Percentiles rank a stretch among this genome's conserved stretches.
phyloP scores from a whole-genome alignment of 1,140 invertebrate species.

The Pygmarrhopalites habei region DNA sequence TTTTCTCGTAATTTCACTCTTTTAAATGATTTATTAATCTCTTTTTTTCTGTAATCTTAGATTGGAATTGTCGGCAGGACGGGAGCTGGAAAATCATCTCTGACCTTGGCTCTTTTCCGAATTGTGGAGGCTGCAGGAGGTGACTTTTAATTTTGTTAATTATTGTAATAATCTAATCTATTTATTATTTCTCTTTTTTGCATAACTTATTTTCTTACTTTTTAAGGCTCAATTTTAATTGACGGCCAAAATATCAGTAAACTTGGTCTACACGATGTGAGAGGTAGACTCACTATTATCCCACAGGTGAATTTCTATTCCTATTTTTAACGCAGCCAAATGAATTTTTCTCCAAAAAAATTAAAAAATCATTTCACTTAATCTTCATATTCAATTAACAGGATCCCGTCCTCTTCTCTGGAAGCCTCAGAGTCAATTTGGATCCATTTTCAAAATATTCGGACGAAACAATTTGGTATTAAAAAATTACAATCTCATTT shows the following conservation, averaged over 20 bases:
- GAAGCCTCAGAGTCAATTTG: slow-evolving; percentile 46
- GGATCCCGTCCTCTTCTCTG: slow-evolving; percentile 49
- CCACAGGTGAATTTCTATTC: no score
- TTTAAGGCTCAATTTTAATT: slow-evolving; percentile 41
- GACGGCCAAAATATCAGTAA: slow-evolving; percentile 44
- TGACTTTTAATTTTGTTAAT: no score
- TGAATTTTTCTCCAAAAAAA: slow-evolving; percentile 13
- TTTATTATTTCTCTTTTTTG: no score
- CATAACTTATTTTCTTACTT: no score
- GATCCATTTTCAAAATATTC: slow-evolving; percentile 47
- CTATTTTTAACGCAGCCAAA: slow-evolving; percentile 22
- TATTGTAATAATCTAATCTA: no score
- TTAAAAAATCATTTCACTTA: background rate
- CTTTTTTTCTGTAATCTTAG: no score
- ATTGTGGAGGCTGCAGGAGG: slow-evolving; percentile 44
- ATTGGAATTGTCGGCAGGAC: slow-evolving; percentile 29
- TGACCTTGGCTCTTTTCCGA: slow-evolving; percentile 44
- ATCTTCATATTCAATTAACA: no score
- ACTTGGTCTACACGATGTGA: slow-evolving; percentile 40
- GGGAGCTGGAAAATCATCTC: slow-evolving; percentile 9
- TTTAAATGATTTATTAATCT: no score
- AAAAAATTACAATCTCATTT: no score
- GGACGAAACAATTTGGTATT: slow-evolving; percentile 47
- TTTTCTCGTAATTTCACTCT: no score
- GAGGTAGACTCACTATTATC: slow-evolving; percentile 50